A percentile compares a stretch with the other conserved stretches of the same genome.
These are phyloP conservation scores for Atherinosoma microstoma DNA, from an alignment of 2,797 vertebrate species.

Conservation along the genomic window DNA sequence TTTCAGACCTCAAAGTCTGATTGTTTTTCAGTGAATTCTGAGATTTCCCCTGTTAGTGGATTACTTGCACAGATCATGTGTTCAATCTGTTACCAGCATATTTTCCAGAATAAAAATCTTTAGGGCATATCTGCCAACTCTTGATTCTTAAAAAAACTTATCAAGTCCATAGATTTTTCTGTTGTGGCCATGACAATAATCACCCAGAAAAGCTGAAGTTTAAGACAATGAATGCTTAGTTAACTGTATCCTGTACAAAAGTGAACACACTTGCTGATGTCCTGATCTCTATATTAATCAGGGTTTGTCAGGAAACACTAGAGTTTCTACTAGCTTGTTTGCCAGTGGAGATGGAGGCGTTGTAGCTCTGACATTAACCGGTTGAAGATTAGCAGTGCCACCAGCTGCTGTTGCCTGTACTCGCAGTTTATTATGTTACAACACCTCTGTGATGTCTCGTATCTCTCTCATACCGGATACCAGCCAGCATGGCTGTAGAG, in stretches of 20 bases:
- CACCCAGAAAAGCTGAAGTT: too few species aligned
- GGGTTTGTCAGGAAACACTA: neutral
- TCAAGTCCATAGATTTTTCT: neutral
- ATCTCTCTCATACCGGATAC: slow-evolving; percentile 16
- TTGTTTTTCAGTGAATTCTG: slow-evolving; percentile 14
- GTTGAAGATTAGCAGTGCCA: slow-evolving; percentile 20
- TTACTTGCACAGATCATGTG: slow-evolving; percentile 4
- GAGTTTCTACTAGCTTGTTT: neutral
- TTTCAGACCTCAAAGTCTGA: neutral
- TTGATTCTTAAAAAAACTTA: neutral
- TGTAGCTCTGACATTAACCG: slow-evolving; percentile 25
- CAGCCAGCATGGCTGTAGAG: neutral
- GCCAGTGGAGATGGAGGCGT: neutral
- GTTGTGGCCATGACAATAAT: neutral
- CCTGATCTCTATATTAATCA: neutral
- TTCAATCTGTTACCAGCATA: neutral
- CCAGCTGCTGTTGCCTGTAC: slow-evolving; percentile 49
- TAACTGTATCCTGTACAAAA: neutral
- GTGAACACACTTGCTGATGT: neutral
- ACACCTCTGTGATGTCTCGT: slow-evolving; percentile 12
- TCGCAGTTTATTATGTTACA: slow-evolving; percentile 37
- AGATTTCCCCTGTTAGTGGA: slow-evolving; percentile 10
- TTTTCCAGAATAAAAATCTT: neutral
- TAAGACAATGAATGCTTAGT: too few species aligned
- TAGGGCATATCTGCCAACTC: neutral